phyloP scores from a whole-genome alignment of 2,888 invertebrate species.

The Nymphalis urticae region DNA sequence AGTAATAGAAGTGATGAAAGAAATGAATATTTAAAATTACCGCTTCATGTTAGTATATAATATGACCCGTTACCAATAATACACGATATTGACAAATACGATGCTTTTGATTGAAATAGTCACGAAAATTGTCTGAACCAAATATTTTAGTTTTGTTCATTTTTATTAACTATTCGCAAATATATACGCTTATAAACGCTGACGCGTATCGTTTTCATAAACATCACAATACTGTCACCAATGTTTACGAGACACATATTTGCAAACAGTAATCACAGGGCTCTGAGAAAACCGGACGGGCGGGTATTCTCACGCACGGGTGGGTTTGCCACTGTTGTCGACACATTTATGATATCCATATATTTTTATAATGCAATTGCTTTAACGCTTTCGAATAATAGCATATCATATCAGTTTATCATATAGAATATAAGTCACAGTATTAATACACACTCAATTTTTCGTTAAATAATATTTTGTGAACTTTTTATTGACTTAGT shows the following conservation, averaged over 20 bases:
- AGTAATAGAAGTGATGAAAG: too few species aligned
- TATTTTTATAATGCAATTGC: background rate
- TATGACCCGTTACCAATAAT: too few species aligned
- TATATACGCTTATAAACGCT: conserved; percentile 1
- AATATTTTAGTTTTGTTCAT: background rate
- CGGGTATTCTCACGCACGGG: conserved; percentile 61
- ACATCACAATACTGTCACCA: conserved; percentile 34
- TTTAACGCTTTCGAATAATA: too few species aligned
- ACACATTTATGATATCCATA: conserved; percentile 37
- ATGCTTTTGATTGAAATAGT: too few species aligned
- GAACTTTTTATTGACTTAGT: too few species aligned
- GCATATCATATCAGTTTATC: too few species aligned
- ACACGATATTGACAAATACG: too few species aligned
- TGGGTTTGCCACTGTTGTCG: conserved; percentile 52
- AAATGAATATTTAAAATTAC: too few species aligned
- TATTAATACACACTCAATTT: too few species aligned
- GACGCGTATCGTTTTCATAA: conserved; percentile 25
- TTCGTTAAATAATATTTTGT: too few species aligned
- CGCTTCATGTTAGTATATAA: too few species aligned
- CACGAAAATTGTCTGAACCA: background rate
- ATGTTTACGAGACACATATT: conserved; percentile 57
- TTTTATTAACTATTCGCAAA: background rate
- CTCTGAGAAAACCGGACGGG: conserved; percentile 63
- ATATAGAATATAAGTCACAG: too few species aligned
- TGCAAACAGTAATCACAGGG: conserved; percentile 64